phyloP scores from a whole-genome alignment of 2,113 vertebrate genomes.

The Reinhardtius hippoglossoides region DNA sequence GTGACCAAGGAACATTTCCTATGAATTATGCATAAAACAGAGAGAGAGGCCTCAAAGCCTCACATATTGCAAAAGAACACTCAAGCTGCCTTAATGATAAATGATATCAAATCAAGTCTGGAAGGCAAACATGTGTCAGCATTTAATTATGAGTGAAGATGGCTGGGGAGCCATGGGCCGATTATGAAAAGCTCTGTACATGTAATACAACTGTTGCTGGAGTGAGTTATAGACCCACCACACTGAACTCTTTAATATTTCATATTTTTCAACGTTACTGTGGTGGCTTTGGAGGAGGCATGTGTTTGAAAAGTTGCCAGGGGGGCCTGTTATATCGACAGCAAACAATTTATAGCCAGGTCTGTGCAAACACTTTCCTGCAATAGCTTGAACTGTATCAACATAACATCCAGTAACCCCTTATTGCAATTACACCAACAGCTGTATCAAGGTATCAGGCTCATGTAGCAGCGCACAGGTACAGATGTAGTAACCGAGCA shows the following conservation, averaged over 20 bases:
- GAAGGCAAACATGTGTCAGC: constrained; percentile 77
- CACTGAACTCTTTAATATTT: constrained; percentile 74
- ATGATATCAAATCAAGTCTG: constrained; percentile 77
- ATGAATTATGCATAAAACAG: constrained; percentile 76
- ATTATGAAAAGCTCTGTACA: constrained; percentile 73
- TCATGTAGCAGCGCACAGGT: background rate
- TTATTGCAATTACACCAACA: constrained; percentile 57
- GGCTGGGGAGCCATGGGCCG: constrained; percentile 56
- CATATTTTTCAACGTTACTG: constrained; percentile 70
- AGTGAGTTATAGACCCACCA: constrained; percentile 69
- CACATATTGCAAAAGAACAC: constrained; percentile 48
- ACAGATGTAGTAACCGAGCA: too few relatives aligned
- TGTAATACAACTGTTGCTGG: constrained; percentile 58
- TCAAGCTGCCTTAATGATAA: constrained; percentile 63
- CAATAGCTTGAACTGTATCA: constrained; percentile 43
- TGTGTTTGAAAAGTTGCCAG: constrained; percentile 53
- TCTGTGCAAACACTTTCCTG: constrained; percentile 43
- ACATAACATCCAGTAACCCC: constrained; percentile 29
- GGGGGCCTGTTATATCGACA: constrained; percentile 57
- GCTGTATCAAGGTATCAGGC: constrained; percentile 9
- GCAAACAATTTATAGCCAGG: constrained; percentile 57
- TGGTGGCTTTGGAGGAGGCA: constrained; percentile 51
- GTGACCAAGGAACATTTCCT: constrained; percentile 69
- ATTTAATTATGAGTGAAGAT: constrained; percentile 81
- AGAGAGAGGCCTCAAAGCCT: constrained; percentile 65